A percentile compares a stretch with the other conserved stretches of the same genome.
phyloP scores from a whole-genome alignment of 2,797 vertebrate species.

The Poeciliopsis infans region DNA sequence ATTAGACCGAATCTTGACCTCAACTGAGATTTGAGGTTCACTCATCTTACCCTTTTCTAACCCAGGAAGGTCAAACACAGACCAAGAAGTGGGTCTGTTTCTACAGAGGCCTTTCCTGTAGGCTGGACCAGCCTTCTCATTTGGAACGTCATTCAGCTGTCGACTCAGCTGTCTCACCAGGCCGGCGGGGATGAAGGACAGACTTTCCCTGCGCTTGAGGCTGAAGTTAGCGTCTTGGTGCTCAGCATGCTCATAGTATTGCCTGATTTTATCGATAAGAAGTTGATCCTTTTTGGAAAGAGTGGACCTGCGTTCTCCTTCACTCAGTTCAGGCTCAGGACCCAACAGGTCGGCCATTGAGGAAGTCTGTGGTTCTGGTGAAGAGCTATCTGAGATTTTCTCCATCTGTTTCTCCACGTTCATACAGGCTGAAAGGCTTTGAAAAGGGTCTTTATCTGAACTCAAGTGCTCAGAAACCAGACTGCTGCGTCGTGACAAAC shows the following conservation, averaged over 20 bases:
- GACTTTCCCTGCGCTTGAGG: constrained; percentile 92
- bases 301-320: constrained; percentile 78
- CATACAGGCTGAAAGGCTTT: constrained; percentile 79
- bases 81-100: constrained; percentile 81
- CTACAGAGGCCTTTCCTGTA: constrained; percentile 55
- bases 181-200: constrained; percentile 94
- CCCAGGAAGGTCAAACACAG: constrained; percentile 82
- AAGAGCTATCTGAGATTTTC: constrained; percentile 33
- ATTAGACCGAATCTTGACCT: constrained; percentile 29
- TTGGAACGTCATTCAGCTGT: constrained; percentile 84
- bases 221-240: constrained; percentile 86
- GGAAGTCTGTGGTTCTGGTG: constrained; percentile 41
- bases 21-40: constrained; percentile 22
- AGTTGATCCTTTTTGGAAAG: constrained; percentile 89
- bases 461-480: constrained; percentile 81
- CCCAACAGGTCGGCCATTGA: constrained; percentile 1
- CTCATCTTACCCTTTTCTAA: constrained; percentile 57
- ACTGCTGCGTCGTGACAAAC: constrained; percentile 85
- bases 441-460: constrained; percentile 77
- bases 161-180: constrained; percentile 88
- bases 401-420: constrained; percentile 70
- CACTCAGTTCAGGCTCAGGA: constrained; percentile 23
- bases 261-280: constrained; percentile 91
- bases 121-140: constrained; percentile 58
- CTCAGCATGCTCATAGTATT: constrained; percentile 91